phyloP scores from a whole-genome alignment of 1,140 invertebrate genomes.

The Tribolium castaneum region DNA sequence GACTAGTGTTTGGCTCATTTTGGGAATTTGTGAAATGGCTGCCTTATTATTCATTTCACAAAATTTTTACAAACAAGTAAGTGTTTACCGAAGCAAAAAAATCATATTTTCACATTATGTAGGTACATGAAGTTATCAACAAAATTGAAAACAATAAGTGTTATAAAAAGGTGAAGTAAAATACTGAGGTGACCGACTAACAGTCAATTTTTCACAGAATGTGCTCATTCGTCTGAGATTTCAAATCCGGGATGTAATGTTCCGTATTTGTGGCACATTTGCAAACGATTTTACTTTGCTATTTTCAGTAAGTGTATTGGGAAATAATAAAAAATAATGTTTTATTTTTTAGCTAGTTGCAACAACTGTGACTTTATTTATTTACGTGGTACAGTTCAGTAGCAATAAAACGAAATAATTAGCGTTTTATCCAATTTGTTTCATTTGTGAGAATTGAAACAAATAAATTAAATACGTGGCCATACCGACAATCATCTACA shows the following conservation, averaged over 20 bases:
- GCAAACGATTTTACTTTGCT: background rate
- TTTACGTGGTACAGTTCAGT: background rate
- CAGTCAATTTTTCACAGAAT: background rate
- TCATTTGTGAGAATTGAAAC: background rate
- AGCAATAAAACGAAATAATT: background rate
- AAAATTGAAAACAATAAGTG: background rate
- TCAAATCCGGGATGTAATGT: background rate
- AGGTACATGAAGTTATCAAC: background rate
- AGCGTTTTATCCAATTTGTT: background rate
- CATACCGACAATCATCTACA: background rate
- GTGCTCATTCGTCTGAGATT: background rate
- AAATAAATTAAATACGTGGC: background rate
- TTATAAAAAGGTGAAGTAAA: background rate
- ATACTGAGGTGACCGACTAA: background rate
- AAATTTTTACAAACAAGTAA: background rate
- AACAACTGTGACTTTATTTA: background rate
- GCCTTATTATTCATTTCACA: background rate
- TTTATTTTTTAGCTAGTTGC: background rate
- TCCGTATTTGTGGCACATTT: background rate
- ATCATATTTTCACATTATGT: background rate
- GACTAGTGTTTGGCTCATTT: background rate
- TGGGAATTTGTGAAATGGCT: background rate
- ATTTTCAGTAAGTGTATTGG: background rate
- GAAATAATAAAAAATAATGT: background rate
- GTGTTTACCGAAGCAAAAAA: background rate